Percentiles rank a stretch among this genome's conserved stretches.
Conservation (phyloP, 2,888 invertebrate species). For the Idaea aversata region DNA sequence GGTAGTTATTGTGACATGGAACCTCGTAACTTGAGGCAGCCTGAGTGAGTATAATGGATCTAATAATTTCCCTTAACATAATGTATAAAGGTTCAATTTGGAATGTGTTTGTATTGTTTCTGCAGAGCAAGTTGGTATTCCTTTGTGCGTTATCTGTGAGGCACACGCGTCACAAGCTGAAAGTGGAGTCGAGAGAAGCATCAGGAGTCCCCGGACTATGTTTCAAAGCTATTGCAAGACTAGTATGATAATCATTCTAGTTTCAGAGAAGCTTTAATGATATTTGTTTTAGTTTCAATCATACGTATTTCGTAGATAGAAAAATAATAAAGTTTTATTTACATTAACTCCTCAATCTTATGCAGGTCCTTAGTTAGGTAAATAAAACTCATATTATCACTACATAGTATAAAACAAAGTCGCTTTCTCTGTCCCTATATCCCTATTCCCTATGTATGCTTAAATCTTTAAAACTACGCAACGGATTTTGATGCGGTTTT, state of each 20-base stretch:
- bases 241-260: not conserved
- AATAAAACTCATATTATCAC: too few species aligned
- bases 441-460: too few species aligned
- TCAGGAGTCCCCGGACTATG: constrained; percentile 32
- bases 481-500: too few species aligned
- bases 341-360: too few species aligned
- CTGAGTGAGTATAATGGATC: constrained; percentile 13
- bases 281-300: not conserved
- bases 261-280: not conserved
- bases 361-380: too few species aligned
- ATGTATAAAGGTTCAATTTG: constrained; percentile 28
- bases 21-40: constrained; percentile 14
- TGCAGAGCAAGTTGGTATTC: constrained; percentile 32
- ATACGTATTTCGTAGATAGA: too few species aligned
- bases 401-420: too few species aligned
- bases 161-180: constrained; percentile 41
- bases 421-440: too few species aligned
- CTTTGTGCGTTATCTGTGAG: constrained; percentile 47
- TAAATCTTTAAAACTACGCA: too few species aligned
- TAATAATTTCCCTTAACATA: constrained; percentile 28
- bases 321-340: too few species aligned
- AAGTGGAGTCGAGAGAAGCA: constrained; percentile 40
- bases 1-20: constrained; percentile 30
- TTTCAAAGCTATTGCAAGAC: constrained; percentile 29
- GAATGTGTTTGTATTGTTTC: constrained; percentile 27